Evolutionary conservation across 2,888 invertebrate genomes (phyloP).

Genomic region (Sarcophaga caerulescens): DNA sequence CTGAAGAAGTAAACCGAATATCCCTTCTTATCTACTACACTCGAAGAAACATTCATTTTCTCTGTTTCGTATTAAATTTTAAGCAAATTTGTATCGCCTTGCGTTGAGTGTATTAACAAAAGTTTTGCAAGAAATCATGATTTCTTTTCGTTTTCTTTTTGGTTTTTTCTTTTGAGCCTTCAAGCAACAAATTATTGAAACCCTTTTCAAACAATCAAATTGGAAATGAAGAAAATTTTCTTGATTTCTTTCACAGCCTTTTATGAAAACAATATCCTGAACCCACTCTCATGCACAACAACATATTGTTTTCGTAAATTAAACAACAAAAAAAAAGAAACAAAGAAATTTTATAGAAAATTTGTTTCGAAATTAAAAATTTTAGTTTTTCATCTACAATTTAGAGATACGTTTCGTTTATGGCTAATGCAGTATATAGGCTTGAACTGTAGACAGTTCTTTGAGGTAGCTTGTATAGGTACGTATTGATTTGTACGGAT

Average conservation of each 20-base stretch:
- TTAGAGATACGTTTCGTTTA: too few relatives aligned
- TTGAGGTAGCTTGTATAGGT: too few relatives aligned
- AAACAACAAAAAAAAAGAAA: neutral
- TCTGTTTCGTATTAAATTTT: too few relatives aligned
- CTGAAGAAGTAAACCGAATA: too few relatives aligned
- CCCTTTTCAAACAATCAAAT: constrained; percentile 16
- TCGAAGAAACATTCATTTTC: too few relatives aligned
- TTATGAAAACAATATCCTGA: neutral
- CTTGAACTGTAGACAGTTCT: too few relatives aligned
- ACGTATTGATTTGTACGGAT: too few relatives aligned
- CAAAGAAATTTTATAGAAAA: neutral
- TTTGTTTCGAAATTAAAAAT: constrained; percentile 3
- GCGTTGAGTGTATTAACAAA: neutral
- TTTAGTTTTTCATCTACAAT: neutral
- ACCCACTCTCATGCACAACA: neutral
- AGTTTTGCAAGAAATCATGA: constrained; percentile 7
- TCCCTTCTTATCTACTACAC: too few relatives aligned
- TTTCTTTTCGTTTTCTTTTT: neutral
- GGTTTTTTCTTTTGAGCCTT: neutral
- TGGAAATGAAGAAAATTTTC: constrained; percentile 1
- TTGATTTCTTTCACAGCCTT: constrained; percentile 10
- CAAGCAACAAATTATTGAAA: constrained; percentile 27
- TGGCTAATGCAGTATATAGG: too few relatives aligned
- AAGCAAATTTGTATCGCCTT: neutral
- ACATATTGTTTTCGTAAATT: constrained; percentile 5